Evolutionary conservation across 2,113 vertebrate genomes (phyloP).

Genomic region (Apistogramma diplotaenia): DNA sequence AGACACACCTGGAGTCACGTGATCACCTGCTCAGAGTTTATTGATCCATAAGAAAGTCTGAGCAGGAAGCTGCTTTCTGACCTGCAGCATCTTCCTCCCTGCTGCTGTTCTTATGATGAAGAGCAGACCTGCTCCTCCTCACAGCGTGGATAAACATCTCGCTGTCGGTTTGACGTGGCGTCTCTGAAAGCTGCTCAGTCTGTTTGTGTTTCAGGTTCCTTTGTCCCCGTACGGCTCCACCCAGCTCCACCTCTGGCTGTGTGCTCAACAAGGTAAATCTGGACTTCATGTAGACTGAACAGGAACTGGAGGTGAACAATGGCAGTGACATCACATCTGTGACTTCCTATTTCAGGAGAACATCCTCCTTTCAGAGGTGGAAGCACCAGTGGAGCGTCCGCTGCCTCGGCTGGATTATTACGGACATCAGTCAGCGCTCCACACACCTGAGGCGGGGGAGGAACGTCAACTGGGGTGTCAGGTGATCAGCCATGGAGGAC

Average conservation of each 20-base stretch:
- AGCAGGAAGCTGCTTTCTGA: too few relatives aligned
- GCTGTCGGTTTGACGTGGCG: not conserved
- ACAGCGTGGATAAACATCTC: not conserved
- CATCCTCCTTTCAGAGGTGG: conserved; percentile 34
- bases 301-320: too few relatives aligned
- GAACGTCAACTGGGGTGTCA: not conserved
- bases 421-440: not conserved
- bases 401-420: not conserved
- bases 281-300: not conserved
- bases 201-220: conserved; percentile 65
- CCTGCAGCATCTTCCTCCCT: too few relatives aligned
- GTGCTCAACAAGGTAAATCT: conserved; percentile 63
- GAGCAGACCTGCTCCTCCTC: too few relatives aligned
- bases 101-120: too few relatives aligned
- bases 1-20: too few relatives aligned
- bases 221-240: conserved; percentile 38
- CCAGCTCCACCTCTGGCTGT: not conserved
- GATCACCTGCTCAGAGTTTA: too few relatives aligned
- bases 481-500: not conserved
- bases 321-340: not conserved
- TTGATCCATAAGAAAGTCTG: too few relatives aligned
- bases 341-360: conserved; percentile 66
- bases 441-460: not conserved
- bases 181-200: not conserved
- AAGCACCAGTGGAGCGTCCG: not conserved